These are phyloP conservation scores for Aythya fuligula DNA, from an alignment of 2,797 vertebrate species.

Conservation along the genomic window DNA sequence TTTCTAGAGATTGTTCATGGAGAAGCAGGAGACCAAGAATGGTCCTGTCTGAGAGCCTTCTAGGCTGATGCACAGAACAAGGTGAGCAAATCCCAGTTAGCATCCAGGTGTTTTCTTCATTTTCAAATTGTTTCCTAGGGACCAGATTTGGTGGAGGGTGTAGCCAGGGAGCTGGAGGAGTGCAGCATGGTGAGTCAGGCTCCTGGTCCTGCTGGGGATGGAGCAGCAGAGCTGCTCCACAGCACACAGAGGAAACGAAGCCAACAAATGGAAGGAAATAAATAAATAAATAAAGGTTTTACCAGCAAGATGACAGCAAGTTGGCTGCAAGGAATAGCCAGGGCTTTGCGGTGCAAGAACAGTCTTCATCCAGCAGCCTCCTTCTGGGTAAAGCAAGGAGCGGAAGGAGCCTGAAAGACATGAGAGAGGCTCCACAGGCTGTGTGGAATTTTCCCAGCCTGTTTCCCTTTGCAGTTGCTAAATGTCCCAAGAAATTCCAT, in stretches of 20 bases:
- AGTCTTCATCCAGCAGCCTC: background rate
- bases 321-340: background rate
- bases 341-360: accelerated
- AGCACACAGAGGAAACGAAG: accelerated
- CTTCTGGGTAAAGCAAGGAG: background rate
- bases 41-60: background rate
- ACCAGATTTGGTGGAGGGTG: background rate
- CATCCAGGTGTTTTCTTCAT: background rate
- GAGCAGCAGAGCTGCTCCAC: background rate
- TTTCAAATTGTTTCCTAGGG: background rate
- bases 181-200: background rate
- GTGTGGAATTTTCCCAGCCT: background rate
- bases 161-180: background rate
- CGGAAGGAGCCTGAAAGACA: background rate
- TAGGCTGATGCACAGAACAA: background rate
- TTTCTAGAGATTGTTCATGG: background rate
- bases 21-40: background rate
- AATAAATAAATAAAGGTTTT: background rate
- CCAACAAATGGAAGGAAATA: background rate
- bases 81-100: background rate
- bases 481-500: background rate
- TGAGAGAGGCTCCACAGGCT: background rate
- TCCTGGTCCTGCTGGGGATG: accelerated
- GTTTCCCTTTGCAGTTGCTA: background rate
- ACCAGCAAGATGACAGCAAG: background rate